Evolutionary conservation across 2,888 invertebrate species (phyloP).

Genomic region (Dynastes tityus): DNA sequence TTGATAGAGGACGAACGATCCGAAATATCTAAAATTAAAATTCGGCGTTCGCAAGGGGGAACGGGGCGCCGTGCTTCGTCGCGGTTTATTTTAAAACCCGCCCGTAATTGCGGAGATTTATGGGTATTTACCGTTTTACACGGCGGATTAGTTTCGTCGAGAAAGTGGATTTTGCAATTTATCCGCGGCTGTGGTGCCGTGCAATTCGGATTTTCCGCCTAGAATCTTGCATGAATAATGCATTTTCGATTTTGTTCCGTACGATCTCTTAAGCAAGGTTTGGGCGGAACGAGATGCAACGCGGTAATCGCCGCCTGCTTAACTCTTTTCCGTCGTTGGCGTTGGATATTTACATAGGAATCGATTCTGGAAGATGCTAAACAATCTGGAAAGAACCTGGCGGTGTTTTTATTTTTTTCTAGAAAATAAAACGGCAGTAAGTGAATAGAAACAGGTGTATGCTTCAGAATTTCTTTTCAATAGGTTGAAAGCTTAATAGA

Average conservation of each 20-base stretch:
- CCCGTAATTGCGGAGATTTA: constrained; percentile 38
- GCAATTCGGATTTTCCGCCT: constrained; percentile 25
- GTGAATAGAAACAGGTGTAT: background rate
- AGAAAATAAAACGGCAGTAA: background rate
- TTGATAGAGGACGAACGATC: constrained; percentile 20
- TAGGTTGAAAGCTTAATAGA: background rate
- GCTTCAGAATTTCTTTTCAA: background rate
- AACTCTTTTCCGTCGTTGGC: background rate
- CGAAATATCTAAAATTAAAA: constrained; percentile 29
- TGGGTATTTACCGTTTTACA: constrained; percentile 35
- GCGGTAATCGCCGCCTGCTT: constrained; percentile 18
- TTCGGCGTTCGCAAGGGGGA: background rate
- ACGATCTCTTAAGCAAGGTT: background rate
- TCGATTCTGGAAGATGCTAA: background rate
- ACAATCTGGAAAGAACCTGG: background rate
- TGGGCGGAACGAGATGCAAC: constrained; percentile 26
- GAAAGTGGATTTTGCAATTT: constrained; percentile 40
- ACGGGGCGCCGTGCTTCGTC: background rate
- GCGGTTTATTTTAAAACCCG: constrained; percentile 32
- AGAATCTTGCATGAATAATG: constrained; percentile 20
- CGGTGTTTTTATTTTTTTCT: background rate
- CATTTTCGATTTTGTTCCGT: constrained; percentile 24
- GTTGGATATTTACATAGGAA: background rate
- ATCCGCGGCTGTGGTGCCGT: constrained; percentile 11
- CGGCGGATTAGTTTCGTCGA: constrained; percentile 35